Base-by-base conservation (phyloP, 92 coral and sea anemone species). In the Meandrina meandrites region DNA sequence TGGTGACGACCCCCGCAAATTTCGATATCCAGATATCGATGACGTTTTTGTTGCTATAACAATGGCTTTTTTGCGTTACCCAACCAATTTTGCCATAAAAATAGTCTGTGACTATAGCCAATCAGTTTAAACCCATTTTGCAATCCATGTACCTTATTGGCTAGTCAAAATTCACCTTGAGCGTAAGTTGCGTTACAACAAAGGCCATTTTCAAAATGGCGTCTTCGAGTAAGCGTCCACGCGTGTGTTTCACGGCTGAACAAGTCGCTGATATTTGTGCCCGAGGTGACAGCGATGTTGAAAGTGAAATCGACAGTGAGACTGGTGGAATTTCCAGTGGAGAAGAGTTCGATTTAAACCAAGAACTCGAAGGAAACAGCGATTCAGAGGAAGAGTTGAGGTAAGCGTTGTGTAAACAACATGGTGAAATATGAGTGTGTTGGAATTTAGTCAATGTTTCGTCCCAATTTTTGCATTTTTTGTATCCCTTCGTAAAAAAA, bases 291-390 rank as follows among this genome's bases (percentile, higher is more conserved):
- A 75, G 72, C 60, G 88, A 86, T n/a, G 28, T 66, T 1, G 76
- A 76, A 48, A 86, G 88, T n/a, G 57, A 86, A n/a, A n/a, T 86
- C 14, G 88, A 86, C 56, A 86, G 88, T 78, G 34, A 34, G 6
- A 40, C 76, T 9, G 88, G 83, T 6, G 88, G 88, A n/a, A 77
- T 86, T 77, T 86, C 88, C 1, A 86, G 88, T 21, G 74, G 80
- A 21, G 76, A 86, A 75, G 88, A 86, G 74, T 76, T 31, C 1
- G 88, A 77, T 1, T 86, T 86, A 48, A 75, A 86, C 67, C 76
- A 57, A 17, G 78, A 86, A 62, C 53, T 86, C 18, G 64, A 76
- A 42, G 83, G 53, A 31, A 60, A 21, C 14, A 58, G 60, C 19
- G 37, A 37, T 32, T 47, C 71, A 75, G 54, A 84, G 31, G 31